A percentile compares a stretch with the other conserved stretches of the same genome.
Evolutionary conservation across 1,140 invertebrate species (phyloP).

Genomic region (Cydia amplana): DNA sequence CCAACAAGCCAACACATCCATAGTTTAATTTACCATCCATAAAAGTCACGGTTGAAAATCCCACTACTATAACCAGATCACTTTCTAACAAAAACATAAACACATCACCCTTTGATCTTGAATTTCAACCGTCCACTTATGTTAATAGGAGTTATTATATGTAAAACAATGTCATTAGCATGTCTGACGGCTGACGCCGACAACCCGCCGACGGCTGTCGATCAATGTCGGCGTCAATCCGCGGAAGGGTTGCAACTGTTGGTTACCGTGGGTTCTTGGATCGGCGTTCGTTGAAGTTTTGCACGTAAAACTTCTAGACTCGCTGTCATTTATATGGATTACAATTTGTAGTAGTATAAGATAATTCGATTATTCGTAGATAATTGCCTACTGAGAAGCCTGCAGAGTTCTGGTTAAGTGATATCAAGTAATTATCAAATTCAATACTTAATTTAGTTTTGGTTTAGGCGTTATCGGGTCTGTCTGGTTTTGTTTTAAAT

Average conservation of each 20-base stretch:
- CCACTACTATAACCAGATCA: neutral
- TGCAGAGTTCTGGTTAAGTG: too few species aligned
- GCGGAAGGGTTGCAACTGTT: constrained; percentile 16
- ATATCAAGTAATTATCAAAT: too few species aligned
- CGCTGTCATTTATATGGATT: too few species aligned
- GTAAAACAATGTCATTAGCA: constrained; percentile 71
- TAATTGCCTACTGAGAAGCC: too few species aligned
- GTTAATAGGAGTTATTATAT: constrained; percentile 71
- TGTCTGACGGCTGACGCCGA: constrained; percentile 53
- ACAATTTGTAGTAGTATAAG: too few species aligned
- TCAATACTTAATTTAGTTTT: too few species aligned
- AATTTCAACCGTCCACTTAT: constrained; percentile 38
- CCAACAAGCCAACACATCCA: too few species aligned
- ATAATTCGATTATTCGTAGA: too few species aligned
- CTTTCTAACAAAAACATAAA: constrained; percentile 32
- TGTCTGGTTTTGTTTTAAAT: too few species aligned
- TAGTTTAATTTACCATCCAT: neutral
- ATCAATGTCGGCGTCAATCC: constrained; percentile 58
- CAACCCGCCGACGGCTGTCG: constrained; percentile 52
- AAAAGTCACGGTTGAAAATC: neutral
- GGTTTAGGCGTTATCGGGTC: too few species aligned
- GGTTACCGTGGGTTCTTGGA: neutral
- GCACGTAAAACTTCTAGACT: too few species aligned
- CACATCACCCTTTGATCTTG: constrained; percentile 26
- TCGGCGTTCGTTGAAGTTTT: too few species aligned